Evolutionary conservation across 2,797 vertebrate genomes (phyloP), one percentile per base, ranked within the genome.

Genomic region (Notolabrus celidotus): DNA sequence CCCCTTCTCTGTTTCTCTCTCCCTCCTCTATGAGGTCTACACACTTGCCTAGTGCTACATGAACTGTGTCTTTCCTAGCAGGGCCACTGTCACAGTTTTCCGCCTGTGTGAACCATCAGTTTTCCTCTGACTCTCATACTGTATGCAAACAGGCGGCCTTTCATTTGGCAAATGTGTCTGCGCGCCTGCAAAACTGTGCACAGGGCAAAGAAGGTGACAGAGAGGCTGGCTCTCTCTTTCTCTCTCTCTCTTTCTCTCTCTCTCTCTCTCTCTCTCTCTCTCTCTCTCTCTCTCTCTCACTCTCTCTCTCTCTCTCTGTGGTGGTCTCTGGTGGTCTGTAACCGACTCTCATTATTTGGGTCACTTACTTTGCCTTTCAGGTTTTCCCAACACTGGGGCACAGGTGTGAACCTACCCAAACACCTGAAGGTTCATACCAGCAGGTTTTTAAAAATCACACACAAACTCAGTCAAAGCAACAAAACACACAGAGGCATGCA

Each of bases 371-470:
- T 53, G 47, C 78, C 71, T 74, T 41, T 69, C 71, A 77, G 75
- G 74, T 58, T 56, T 76, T 52, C 60, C 55, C 73, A 49, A 67
- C 49, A 57, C 70, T 27, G 73, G 71, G 68, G 46, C 77, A 58
- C 83, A 91, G 86, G 82, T 90, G 88, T 82, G 53, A 86, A 64
- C 42, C 41, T 42, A 38, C 50, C 62, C 59, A 63, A 83, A 74
- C 74, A 72, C 47, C 76, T 73, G 69, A 71, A 43, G 64, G 67
- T 63, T 72, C 65, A 45, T 22, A 59, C 31, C 41, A 52, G 55
- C 54, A 43, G 61, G 49, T 66, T 68, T 58, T 62, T 42, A 29
- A 31, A 76, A n/a, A n/a, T n/a, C 10, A 55, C 63, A 59, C 49
- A 64, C 60, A 55, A 10, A 49, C n/a, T n/a, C n/a, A n/a, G n/a